A percentile compares a stretch with the other conserved stretches of the same genome.
Conservation (phyloP, 1,140 invertebrate genomes). For the Danaus melanippus region DNA sequence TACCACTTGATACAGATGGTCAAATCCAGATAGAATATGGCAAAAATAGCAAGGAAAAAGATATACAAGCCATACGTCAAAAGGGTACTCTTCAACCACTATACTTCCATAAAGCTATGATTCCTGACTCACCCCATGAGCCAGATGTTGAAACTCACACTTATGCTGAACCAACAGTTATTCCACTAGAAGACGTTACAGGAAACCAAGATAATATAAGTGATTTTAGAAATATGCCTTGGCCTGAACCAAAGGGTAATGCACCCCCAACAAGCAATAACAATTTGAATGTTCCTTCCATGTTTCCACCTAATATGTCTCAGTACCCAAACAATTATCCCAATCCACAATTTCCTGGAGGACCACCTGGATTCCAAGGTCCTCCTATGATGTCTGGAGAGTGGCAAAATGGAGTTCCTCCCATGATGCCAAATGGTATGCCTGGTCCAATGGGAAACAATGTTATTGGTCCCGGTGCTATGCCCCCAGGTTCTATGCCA, state of each 20-base stretch:
- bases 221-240: constrained; percentile 81
- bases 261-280: constrained; percentile 49
- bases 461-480: constrained; percentile 21
- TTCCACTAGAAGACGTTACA: constrained; percentile 90
- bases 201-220: constrained; percentile 85
- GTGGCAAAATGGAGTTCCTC: constrained; percentile 54
- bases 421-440: constrained; percentile 46
- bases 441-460: constrained; percentile 35
- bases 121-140: constrained; percentile 89
- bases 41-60: constrained; percentile 87
- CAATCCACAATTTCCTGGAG: constrained; percentile 48
- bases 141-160: constrained; percentile 87
- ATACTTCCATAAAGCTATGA: constrained; percentile 88
- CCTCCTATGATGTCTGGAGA: constrained; percentile 52
- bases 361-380: constrained; percentile 52
- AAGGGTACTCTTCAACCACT: constrained; percentile 86
- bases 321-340: constrained; percentile 65
- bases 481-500: constrained; percentile 42
- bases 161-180: constrained; percentile 82
- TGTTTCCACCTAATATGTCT: constrained; percentile 68
- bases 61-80: constrained; percentile 89
- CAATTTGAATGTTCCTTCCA: constrained; percentile 49
- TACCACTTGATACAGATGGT: constrained; percentile 78
- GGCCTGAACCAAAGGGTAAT: constrained; percentile 85
- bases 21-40: constrained; percentile 78